Percentiles rank a stretch among this genome's conserved stretches.
These are phyloP conservation scores for Fistularia commersonii DNA, from an alignment of 2,797 vertebrate genomes.

Conservation along the genomic window DNA sequence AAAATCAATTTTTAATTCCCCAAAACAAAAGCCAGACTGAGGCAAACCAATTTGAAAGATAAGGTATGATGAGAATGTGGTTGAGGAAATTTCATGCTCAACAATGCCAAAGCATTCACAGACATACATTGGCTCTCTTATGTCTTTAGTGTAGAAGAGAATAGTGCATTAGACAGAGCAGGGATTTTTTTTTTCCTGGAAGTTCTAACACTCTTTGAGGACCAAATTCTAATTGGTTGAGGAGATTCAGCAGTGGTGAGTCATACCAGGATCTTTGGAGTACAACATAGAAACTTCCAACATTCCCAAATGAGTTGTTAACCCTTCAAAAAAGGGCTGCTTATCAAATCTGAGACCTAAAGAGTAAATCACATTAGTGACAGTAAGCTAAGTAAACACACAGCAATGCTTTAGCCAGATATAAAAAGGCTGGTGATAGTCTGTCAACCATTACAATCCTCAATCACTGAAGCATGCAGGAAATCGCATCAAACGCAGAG, in stretches of 20 bases:
- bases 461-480: no score
- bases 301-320: not conserved
- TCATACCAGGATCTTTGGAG: conserved; percentile 54
- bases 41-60: conserved; percentile 10
- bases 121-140: not conserved
- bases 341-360: not conserved
- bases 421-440: no score
- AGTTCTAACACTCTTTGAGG: conserved; percentile 21
- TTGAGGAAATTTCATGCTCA: conserved; percentile 14
- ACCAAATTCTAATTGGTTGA: conserved; percentile 55
- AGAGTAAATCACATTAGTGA: no score
- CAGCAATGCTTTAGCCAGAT: no score
- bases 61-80: conserved; percentile 24
- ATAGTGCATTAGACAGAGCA: conserved; percentile 13
- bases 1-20: not conserved
- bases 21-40: conserved; percentile 1
- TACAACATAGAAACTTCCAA: conserved; percentile 1
- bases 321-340: not conserved
- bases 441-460: no score
- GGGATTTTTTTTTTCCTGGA: conserved; percentile 38
- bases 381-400: no score
- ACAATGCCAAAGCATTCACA: conserved; percentile 6
- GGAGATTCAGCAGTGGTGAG: conserved; percentile 71
- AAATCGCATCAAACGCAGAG: no score
- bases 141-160: conserved; percentile 12